phyloP scores from a whole-genome alignment of 2,113 vertebrate genomes.

The Nycticebus coucang region DNA sequence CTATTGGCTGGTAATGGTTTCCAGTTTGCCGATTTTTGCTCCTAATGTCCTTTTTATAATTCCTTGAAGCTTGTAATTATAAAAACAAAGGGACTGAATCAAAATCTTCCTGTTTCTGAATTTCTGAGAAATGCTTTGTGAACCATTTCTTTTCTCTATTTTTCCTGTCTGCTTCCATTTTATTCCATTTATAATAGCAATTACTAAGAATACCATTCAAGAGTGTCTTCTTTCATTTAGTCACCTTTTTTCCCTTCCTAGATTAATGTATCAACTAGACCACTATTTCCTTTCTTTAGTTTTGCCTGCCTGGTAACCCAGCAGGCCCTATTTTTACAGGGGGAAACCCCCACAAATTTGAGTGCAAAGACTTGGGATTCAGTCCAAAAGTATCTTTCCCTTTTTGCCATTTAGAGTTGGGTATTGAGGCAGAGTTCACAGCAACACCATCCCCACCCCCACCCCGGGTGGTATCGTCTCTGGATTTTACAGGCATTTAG shows the following conservation, averaged over 20 bases:
- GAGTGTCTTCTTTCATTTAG: slow-evolving; percentile 45
- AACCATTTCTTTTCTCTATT: slow-evolving; percentile 36
- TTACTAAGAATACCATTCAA: slow-evolving; percentile 58
- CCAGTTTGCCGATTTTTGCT: background rate
- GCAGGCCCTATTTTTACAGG: slow-evolving; percentile 52
- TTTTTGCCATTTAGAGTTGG: background rate
- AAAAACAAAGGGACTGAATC: background rate
- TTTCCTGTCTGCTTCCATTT: slow-evolving; percentile 58
- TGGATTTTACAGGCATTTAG: background rate
- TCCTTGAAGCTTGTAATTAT: slow-evolving; percentile 52
- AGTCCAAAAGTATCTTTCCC: background rate
- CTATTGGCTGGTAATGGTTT: background rate
- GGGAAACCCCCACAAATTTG: background rate
- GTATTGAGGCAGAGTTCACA: background rate
- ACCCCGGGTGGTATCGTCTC: background rate
- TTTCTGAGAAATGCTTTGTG: slow-evolving; percentile 56
- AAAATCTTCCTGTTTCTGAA: slow-evolving; percentile 55
- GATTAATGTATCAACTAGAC: slow-evolving; percentile 47
- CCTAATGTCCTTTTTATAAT: slow-evolving; percentile 43
- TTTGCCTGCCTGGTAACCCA: slow-evolving; percentile 58
- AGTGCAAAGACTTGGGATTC: slow-evolving; percentile 18
- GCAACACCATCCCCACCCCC: background rate
- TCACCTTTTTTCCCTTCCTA: slow-evolving; percentile 33
- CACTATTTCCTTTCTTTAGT: slow-evolving; percentile 52
- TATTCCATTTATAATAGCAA: slow-evolving; percentile 60